Base-by-base conservation (phyloP, 2,888 invertebrate species). In the Ditula angustiorana region DNA sequence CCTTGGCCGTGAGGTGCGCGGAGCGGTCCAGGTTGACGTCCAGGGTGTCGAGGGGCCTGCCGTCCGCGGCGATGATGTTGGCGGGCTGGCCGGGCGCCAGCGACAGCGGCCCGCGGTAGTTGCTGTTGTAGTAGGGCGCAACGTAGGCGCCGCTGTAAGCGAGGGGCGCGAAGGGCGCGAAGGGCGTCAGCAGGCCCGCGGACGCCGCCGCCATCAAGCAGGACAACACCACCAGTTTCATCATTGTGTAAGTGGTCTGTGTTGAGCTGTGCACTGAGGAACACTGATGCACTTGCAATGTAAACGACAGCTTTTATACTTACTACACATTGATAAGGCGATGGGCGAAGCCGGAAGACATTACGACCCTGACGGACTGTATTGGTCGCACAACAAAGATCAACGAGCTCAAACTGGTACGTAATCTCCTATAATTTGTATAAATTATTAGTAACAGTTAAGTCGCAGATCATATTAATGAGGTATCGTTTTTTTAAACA, bases 141-240 rank as follows among this genome's bases (percentile, higher is more conserved):
- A 74, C 56, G 74, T 83, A 80, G n/a, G 80, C 78, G 24, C 81
- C 69, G 49, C 68, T 49, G 68, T 74, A 75, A 5, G 79, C 77
- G 28, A 57, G 52, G 56, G 59, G 69, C 59, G 69, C 55, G 68
- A 13, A 68, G 67, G 69, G 58, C 7, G 73, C 69, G 58, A 71
- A 49, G 19, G 63, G 67, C 41, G 69, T 67, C 62, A 79, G 23
- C 50, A 73, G 71, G 41, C 75, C 68, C 21, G 95, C 94, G 66
- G 91, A 88, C 72, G 91, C 94, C 71, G 93, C 87, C 71, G 94
- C 94, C 83, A 95, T 73, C 75, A 95, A 80, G 87, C 94, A 94
- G 79, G 93, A 94, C 89, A 95, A 94, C 85, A 94, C 94, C 92
- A 94, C 94, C 93, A 93, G 83, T 80, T 92, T 92, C 83, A 92